A percentile compares a stretch with the other conserved stretches of the same genome.
Conservation (phyloP, 2,888 invertebrate species). For the Glyphotaelius pellucidus region DNA sequence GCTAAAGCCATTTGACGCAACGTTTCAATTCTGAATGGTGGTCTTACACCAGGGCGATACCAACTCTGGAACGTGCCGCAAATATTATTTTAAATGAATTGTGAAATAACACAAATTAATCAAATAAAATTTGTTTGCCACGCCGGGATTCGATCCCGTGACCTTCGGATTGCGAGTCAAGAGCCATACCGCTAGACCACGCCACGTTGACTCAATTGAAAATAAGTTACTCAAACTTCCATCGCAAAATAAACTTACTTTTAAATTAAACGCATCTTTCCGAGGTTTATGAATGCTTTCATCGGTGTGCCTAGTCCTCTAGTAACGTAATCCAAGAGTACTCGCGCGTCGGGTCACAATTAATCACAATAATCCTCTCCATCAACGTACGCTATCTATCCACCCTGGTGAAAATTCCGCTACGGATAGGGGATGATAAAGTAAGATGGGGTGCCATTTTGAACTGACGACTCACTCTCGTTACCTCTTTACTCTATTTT, state of each 20-base stretch:
- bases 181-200: too few species aligned
- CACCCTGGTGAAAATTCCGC: conserved; percentile 17
- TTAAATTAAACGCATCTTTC: background rate
- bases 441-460: conserved; percentile 23
- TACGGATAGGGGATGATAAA: conserved; percentile 23
- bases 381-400: conserved; percentile 42
- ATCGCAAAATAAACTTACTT: background rate
- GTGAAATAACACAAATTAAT: too few species aligned
- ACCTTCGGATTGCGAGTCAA: too few species aligned
- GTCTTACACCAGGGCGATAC: too few species aligned
- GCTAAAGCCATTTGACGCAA: too few species aligned
- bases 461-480: conserved; percentile 39
- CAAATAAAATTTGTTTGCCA: too few species aligned
- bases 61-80: too few species aligned
- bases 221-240: background rate
- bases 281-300: background rate
- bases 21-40: too few species aligned
- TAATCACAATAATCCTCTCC: conserved; percentile 58
- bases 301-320: background rate
- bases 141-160: too few species aligned
- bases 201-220: too few species aligned
- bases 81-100: too few species aligned
- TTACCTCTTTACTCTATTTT: background rate
- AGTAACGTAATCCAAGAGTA: background rate
- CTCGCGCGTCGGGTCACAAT: conserved; percentile 24